These are phyloP conservation scores for Anarsia innoxiella DNA, from an alignment of 2,888 invertebrate species.

Conservation along the genomic window DNA sequence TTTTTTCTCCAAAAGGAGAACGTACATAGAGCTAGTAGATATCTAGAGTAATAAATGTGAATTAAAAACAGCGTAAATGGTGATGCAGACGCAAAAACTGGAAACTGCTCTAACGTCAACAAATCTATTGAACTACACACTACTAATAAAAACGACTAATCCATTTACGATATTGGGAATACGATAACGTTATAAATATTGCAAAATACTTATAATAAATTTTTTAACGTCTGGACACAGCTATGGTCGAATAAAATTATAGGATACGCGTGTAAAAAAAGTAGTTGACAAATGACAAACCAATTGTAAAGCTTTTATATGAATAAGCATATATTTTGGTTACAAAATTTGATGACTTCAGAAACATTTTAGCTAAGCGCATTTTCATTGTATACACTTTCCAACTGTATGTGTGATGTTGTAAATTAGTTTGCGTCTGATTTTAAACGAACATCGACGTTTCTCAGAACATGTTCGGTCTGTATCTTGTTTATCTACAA, in stretches of 20 bases:
- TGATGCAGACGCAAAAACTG: constrained; percentile 8
- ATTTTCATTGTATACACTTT: background rate
- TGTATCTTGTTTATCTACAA: constrained; percentile 18
- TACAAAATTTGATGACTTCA: too few relatives aligned
- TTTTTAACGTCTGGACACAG: too few relatives aligned
- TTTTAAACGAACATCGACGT: constrained; percentile 16
- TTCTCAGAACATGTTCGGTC: constrained; percentile 20
- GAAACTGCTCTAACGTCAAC: constrained; percentile 1
- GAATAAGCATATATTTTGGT: too few relatives aligned
- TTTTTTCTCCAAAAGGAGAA: constrained; percentile 17
- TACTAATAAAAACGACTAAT: background rate
- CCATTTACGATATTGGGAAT: too few relatives aligned
- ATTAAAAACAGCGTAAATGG: constrained; percentile 14
- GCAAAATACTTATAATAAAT: too few relatives aligned
- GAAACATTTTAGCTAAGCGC: too few relatives aligned
- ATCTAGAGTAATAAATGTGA: constrained; percentile 10
- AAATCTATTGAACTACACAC: background rate
- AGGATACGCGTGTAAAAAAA: too few relatives aligned
- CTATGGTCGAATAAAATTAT: too few relatives aligned
- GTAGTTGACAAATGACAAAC: too few relatives aligned
- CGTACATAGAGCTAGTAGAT: constrained; percentile 7
- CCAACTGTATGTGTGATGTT: constrained; percentile 11
- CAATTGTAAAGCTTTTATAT: too few relatives aligned
- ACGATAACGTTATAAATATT: too few relatives aligned
- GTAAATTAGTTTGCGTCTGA: constrained; percentile 13